Evolutionary conservation across 2,113 vertebrate species (phyloP).

Genomic region (Hippocampus guttulatus): DNA sequence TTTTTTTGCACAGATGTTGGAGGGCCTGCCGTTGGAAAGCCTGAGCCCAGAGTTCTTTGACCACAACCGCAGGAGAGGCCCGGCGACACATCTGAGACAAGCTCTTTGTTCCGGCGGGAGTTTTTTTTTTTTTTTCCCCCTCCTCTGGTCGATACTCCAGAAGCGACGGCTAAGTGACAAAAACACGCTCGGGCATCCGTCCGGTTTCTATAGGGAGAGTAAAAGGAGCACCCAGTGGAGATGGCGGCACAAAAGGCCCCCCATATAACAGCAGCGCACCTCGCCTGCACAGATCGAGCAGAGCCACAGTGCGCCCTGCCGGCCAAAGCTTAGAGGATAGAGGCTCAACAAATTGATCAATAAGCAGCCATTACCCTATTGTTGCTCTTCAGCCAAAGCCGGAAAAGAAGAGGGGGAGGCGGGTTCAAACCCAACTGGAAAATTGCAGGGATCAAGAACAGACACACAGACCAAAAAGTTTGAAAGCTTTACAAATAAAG

Average conservation of each 20-base stretch:
- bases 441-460: slow-evolving; percentile 57
- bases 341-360: slow-evolving; percentile 71
- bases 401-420: slow-evolving; percentile 50
- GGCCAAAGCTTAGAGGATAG: slow-evolving; percentile 50
- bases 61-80: slow-evolving; percentile 40
- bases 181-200: slow-evolving; percentile 59
- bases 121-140: slow-evolving; percentile 10
- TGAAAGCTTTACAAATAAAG: slow-evolving; percentile 22
- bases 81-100: slow-evolving; percentile 59
- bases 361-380: slow-evolving; percentile 69
- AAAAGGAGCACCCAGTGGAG: slow-evolving; percentile 63
- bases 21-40: slow-evolving; percentile 57
- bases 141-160: slow-evolving; percentile 61
- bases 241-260: slow-evolving; percentile 65
- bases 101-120: slow-evolving; percentile 67
- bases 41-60: slow-evolving; percentile 52
- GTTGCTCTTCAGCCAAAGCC: slow-evolving; percentile 66
- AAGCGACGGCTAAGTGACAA: slow-evolving; percentile 51
- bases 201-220: slow-evolving; percentile 63
- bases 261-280: slow-evolving; percentile 44
- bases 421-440: slow-evolving; percentile 48
- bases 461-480: slow-evolving; percentile 54
- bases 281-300: slow-evolving; percentile 36
- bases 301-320: slow-evolving; percentile 69
- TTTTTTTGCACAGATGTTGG: slow-evolving; percentile 74